Evolutionary conservation across 2,113 vertebrate species (phyloP).

Genomic region (Tachuris rubrigastra): DNA sequence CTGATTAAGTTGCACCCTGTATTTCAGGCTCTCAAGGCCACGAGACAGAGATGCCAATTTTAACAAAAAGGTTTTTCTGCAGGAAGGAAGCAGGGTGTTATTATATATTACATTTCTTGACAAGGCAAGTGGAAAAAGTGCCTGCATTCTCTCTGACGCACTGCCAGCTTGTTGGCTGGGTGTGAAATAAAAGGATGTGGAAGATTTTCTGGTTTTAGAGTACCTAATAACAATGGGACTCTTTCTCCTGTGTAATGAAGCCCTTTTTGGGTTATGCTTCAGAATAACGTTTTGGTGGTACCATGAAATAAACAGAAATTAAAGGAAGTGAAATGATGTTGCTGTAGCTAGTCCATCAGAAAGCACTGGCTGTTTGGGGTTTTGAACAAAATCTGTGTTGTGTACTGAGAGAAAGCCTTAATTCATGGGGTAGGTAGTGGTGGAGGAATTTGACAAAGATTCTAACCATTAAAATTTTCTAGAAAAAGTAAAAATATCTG

Average conservation of each 20-base stretch:
- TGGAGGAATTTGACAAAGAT: not conserved
- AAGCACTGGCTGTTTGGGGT: fast-evolving
- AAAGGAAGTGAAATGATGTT: not conserved
- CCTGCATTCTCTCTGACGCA: not conserved
- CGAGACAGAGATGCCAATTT: constrained; percentile 37
- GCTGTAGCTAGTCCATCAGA: not conserved
- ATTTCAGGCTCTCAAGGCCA: constrained; percentile 47
- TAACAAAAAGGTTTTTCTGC: constrained; percentile 44
- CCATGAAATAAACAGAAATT: not conserved
- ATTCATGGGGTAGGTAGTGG: not conserved
- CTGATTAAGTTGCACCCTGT: constrained; percentile 56
- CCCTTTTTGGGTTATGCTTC: not conserved
- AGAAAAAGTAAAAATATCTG: not conserved
- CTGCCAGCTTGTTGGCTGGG: not conserved
- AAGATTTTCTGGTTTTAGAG: not conserved
- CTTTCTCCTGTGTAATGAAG: not conserved
- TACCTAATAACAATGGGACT: not conserved
- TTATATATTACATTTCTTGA: constrained; percentile 45
- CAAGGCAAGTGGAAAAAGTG: constrained; percentile 36
- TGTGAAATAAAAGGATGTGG: not conserved
- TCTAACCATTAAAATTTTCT: not conserved
- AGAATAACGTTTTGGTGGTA: not conserved
- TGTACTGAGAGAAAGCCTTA: not conserved
- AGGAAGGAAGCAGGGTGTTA: constrained; percentile 14
- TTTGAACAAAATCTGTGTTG: not conserved